Conservation (phyloP, 2,888 invertebrate species). For the Chironomus tentans region DNA sequence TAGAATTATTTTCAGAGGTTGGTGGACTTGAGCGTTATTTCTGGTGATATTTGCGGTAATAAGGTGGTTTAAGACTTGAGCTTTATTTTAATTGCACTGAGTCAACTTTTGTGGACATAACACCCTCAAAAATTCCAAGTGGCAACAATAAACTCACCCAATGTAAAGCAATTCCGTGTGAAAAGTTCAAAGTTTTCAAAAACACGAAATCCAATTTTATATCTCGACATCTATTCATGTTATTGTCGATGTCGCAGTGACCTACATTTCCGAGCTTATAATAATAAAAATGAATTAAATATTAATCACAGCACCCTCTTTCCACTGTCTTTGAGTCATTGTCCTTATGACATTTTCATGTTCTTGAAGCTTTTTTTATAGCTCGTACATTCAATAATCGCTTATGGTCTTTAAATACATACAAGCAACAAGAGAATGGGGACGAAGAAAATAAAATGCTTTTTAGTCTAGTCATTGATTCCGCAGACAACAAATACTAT, state of each 20-base stretch:
- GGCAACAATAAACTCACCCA: neutral
- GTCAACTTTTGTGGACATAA: too few species aligned
- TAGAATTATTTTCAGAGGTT: too few species aligned
- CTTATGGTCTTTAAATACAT: neutral
- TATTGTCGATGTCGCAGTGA: constrained; percentile 2
- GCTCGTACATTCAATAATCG: constrained; percentile 14
- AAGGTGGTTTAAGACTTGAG: too few species aligned
- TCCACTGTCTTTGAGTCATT: constrained; percentile 7
- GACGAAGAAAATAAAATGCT: too few species aligned
- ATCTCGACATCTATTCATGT: neutral
- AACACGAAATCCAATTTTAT: neutral
- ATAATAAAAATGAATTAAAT: constrained; percentile 17
- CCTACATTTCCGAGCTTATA: neutral
- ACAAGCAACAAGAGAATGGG: too few species aligned
- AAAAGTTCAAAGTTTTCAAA: neutral
- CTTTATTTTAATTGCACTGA: too few species aligned
- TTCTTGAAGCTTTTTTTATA: constrained; percentile 12
- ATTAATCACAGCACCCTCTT: constrained; percentile 17
- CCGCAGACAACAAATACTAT: neutral
- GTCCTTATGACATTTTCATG: constrained; percentile 26
- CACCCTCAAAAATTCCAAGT: too few species aligned
- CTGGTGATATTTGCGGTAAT: too few species aligned
- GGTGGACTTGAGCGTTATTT: too few species aligned
- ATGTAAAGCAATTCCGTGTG: neutral
- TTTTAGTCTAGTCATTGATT: constrained; percentile 8